These are phyloP conservation scores for Hyles euphorbiae DNA, from an alignment of 1,140 invertebrate species.

Conservation along the genomic window DNA sequence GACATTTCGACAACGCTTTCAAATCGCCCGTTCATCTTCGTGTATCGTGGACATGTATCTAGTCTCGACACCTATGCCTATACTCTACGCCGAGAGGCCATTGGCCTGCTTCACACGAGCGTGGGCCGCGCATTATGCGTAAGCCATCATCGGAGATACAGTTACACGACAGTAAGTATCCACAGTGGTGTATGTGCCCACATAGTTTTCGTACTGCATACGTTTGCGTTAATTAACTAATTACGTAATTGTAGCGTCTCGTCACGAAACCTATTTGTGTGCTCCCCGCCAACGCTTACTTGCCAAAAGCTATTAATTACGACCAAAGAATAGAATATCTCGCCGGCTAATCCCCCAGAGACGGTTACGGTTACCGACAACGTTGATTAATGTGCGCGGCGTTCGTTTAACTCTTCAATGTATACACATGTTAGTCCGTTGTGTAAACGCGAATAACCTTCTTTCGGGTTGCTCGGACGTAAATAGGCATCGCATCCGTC, in stretches of 20 bases:
- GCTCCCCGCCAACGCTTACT: slow-evolving; percentile 54
- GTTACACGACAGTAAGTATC: slow-evolving; percentile 39
- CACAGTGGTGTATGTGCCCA: slow-evolving; percentile 20
- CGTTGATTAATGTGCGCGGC: slow-evolving; percentile 66
- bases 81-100: slow-evolving; percentile 34
- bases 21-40: slow-evolving; percentile 30
- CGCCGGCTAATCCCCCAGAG: slow-evolving; percentile 63
- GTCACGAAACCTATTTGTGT: slow-evolving; percentile 55
- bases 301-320: slow-evolving; percentile 75
- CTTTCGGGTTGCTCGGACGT: slow-evolving; percentile 46
- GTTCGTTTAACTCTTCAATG: slow-evolving; percentile 56
- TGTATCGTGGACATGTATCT: slow-evolving; percentile 28
- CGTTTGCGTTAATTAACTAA: slow-evolving; percentile 51
- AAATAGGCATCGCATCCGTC: slow-evolving; percentile 47
- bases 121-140: slow-evolving; percentile 47
- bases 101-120: slow-evolving; percentile 46
- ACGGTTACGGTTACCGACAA: slow-evolving; percentile 68
- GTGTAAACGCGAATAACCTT: slow-evolving; percentile 58
- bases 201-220: slow-evolving; percentile 36
- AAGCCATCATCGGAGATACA: slow-evolving; percentile 34
- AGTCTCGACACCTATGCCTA: slow-evolving; percentile 32
- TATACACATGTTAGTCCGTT: slow-evolving; percentile 33
- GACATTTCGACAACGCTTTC: slow-evolving; percentile 20
- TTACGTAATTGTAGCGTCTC: slow-evolving; percentile 53
- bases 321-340: slow-evolving; percentile 69